Base-by-base conservation (phyloP, 2,113 vertebrate genomes). In the Cochlearius cochlearius region DNA sequence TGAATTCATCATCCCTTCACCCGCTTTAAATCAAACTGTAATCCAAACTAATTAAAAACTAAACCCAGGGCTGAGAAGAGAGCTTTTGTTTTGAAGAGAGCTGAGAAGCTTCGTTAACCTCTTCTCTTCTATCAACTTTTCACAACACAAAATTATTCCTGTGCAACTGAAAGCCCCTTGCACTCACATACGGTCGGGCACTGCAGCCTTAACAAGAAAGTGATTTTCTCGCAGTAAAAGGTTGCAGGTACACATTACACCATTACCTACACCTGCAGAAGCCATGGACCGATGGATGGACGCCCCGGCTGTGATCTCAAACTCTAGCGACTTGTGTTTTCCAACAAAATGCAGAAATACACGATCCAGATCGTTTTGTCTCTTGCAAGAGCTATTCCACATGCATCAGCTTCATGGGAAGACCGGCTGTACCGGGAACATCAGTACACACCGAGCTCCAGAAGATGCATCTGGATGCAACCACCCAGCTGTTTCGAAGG, bases 11-110 rank as follows among this genome's bases (percentile, higher is more conserved):
- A 86, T 92, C 77, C 76, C 52, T 94, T 85, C 56, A 79, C 87
- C 74, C 2, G 4, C 92, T 93, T 90, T 86, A 92, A 92, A 97
- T 96, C 96, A 97, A 95, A 96, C 66, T 30, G 9, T 97, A 97
- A 98, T 92, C 96, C 95, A 94, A 97, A 96, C 93, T 97, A 98
- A 98, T 98, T 98, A 98, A 97, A 95, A 96, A 89, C 92, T 96
- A 97, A 96, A 96, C 85, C 92, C 90, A 93, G 69, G 67, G 79
- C 92, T 95, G 91, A 96, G 82, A 95, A 74, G 60, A 92, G 85
- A 90, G 85, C 91, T 97, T 96, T 91, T 96, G 92, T 94, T 94
- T 93, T 77, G 47, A 79, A 67, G 63, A 67, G 67, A 94, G 52
- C n/a, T 43, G 60, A 95, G 90, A 73, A 95, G 88, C 86, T 90